Evolutionary conservation across 2,797 vertebrate species (phyloP), one percentile per base, ranked within the genome.

Genomic region (Acrossocheilus fasciatus): DNA sequence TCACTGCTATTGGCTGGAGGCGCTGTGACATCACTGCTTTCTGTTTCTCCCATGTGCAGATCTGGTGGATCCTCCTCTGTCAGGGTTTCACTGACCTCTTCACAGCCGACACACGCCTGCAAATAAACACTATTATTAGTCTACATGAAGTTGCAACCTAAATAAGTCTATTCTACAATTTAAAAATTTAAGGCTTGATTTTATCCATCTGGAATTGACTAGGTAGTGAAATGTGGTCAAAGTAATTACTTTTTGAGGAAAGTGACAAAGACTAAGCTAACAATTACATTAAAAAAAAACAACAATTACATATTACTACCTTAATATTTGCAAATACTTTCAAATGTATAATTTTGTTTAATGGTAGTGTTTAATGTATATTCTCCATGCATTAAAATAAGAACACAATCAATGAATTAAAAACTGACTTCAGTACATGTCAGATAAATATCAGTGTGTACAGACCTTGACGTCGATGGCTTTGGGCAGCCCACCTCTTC

Each of bases 381-480:
- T 45, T 45, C 2, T 43, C 5, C 30, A 23, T 39, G 18, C 30
- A 57, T 43, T 39, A 26, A 39, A 36, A 36, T 36, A 36, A 36
- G 34, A 36, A 36, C 34, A 36, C 34, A 36, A 43, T 78, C 12
- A 11, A 26, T 18, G 23, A 4, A 41, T 62, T 62, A 79, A 62
- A 54, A 62, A 6, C 30, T 36, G 47, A 34, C 47, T 34, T 34
- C 4, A 12, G 10, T 36, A 54, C 2, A 52, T 14, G 54, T 54
- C 17, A 30, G 14, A 50, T 77, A 4, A 77, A 39, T 15, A 41
- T 59, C 2, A 80, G n/a, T 74, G n/a, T 34, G 2, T 45, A 90
- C 94, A 92, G 93, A 99, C 98, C 45, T 93, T 93, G 88, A 96
- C 88, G 15, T 97, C 94, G 14, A 98, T 89, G 1, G 96, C 96